phyloP scores from a whole-genome alignment of 1,140 invertebrate species.

The Lasioglossum albipes region DNA sequence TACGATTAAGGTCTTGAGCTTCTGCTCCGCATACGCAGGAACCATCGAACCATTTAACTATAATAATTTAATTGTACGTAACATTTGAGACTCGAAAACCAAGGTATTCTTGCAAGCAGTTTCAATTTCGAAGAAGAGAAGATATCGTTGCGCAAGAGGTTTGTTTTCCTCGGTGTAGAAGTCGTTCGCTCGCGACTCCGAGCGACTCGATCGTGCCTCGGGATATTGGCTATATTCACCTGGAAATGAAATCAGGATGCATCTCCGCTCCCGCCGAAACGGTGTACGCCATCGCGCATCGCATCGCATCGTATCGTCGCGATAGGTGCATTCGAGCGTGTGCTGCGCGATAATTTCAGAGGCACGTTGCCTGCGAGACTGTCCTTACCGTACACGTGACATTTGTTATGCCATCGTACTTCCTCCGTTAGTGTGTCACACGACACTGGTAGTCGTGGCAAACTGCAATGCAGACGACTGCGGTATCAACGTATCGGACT shows the following conservation, averaged over 20 bases:
- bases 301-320: not conserved
- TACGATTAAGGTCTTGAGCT: too few species aligned
- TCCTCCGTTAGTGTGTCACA: constrained; percentile 42
- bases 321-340: constrained; percentile 7
- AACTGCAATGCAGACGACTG: constrained; percentile 49
- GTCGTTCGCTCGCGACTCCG: too few species aligned
- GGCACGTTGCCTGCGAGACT: constrained; percentile 9
- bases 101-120: too few species aligned
- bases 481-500: constrained; percentile 26
- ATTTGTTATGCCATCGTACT: constrained; percentile 53
- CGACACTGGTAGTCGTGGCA: constrained; percentile 22
- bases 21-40: too few species aligned
- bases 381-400: constrained; percentile 40
- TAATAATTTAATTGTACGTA: too few species aligned
- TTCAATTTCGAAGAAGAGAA: too few species aligned
- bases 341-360: constrained; percentile 44
- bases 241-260: not conserved
- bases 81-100: too few species aligned
- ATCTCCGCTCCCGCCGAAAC: not conserved
- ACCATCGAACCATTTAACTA: too few species aligned
- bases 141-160: too few species aligned
- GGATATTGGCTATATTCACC: not conserved
- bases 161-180: too few species aligned
- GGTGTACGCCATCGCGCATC: too few species aligned
- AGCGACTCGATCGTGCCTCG: not conserved